phyloP scores from a whole-genome alignment of 2,888 invertebrate genomes.

The Athrips mouffetella region DNA sequence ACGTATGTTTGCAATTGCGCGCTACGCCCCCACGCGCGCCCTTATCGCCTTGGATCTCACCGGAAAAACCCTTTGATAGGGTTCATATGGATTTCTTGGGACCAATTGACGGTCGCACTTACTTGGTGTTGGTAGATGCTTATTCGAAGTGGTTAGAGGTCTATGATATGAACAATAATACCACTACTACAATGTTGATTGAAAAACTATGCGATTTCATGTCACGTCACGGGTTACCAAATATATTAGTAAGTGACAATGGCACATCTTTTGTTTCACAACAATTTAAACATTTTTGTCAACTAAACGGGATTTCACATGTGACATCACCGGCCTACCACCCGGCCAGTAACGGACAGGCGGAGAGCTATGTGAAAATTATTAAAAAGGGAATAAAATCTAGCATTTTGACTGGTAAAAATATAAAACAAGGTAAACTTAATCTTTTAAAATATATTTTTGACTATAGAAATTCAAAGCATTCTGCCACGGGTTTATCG shows the following conservation, averaged over 20 bases:
- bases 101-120: no score
- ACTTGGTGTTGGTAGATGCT: no score
- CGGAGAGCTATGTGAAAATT: slow-evolving; percentile 29
- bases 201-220: slow-evolving; percentile 27
- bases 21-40: slow-evolving; percentile 17
- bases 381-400: slow-evolving; percentile 31
- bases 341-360: slow-evolving; percentile 30
- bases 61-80: slow-evolving; percentile 18
- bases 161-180: slow-evolving; percentile 14
- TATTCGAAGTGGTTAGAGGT: no score
- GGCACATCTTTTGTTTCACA: slow-evolving; percentile 25
- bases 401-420: background rate
- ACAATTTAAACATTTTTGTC: slow-evolving; percentile 27
- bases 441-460: background rate
- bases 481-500: background rate
- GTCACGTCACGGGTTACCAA: slow-evolving; percentile 26
- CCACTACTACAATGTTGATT: slow-evolving; percentile 22
- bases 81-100: slow-evolving; percentile 27
- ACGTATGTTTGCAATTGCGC: slow-evolving; percentile 14
- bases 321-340: slow-evolving; percentile 28
- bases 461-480: background rate
- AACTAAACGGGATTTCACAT: slow-evolving; percentile 26
- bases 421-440: background rate
- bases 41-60: slow-evolving; percentile 12
- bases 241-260: slow-evolving; percentile 29